phyloP scores from a whole-genome alignment of 2,888 invertebrate species.

The Siphlonurus alternatus region DNA sequence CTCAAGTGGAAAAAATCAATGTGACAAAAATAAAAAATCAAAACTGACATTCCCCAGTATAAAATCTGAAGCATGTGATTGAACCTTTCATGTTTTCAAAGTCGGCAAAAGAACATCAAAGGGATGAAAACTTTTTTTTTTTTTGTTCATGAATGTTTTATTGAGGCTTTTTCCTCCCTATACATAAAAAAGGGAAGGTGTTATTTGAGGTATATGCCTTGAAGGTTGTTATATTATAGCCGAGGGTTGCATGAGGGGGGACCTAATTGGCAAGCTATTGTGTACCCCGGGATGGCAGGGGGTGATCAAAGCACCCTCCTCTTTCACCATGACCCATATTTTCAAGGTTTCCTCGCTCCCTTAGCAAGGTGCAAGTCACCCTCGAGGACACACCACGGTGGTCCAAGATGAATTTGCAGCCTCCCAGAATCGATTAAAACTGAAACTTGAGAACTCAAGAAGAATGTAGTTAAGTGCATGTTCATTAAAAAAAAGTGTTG shows the following conservation, averaged over 20 bases:
- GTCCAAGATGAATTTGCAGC: too few species aligned
- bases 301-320: neutral
- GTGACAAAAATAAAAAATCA: neutral
- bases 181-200: neutral
- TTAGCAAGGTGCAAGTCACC: neutral
- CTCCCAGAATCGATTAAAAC: too few species aligned
- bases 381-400: too few species aligned
- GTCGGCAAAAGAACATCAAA: neutral
- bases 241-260: too few species aligned
- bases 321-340: neutral
- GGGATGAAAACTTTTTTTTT: neutral
- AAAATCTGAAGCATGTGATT: neutral
- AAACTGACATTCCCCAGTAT: neutral
- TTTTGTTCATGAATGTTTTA: neutral
- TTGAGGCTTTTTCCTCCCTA: neutral
- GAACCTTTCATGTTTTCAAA: neutral
- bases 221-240: too few species aligned
- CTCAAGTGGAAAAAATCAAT: too few species aligned
- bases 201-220: neutral
- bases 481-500: too few species aligned
- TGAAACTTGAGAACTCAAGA: too few species aligned
- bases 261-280: neutral
- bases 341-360: too few species aligned
- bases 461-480: too few species aligned
- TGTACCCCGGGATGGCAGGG: neutral